A percentile compares a stretch with the other conserved stretches of the same genome.
Evolutionary conservation across 2,113 vertebrate species (phyloP).

Genomic region (Oophaga pumilio): DNA sequence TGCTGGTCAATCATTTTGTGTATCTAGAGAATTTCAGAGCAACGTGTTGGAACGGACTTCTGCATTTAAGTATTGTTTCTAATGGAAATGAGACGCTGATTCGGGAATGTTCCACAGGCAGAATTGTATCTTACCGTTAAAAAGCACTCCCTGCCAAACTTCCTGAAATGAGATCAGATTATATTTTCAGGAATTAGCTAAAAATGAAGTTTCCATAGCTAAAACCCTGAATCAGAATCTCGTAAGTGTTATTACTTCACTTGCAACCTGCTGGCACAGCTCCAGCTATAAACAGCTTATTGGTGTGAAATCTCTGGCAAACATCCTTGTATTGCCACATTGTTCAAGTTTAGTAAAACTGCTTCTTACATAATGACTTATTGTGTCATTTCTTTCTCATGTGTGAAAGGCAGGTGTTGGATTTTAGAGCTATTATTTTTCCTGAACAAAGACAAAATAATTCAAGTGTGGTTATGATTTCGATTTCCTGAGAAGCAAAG

Average conservation of each 20-base stretch:
- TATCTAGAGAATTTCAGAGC: constrained; percentile 21
- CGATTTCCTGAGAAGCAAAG: background rate
- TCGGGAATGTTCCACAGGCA: constrained; percentile 26
- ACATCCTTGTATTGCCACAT: constrained; percentile 23
- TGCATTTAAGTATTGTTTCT: constrained; percentile 14
- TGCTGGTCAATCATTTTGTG: constrained; percentile 28
- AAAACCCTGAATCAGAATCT: background rate
- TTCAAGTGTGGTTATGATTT: background rate
- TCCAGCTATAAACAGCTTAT: constrained; percentile 4
- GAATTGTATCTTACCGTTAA: constrained; percentile 6
- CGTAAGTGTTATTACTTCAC: constrained; percentile 2
- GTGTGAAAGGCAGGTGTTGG: constrained; percentile 25
- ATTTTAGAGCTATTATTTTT: constrained; percentile 22
- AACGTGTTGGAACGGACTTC: constrained; percentile 30
- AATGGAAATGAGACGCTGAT: constrained; percentile 11
- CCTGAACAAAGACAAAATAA: constrained; percentile 1
- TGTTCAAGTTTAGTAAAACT: constrained; percentile 9
- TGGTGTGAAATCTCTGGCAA: constrained; percentile 27
- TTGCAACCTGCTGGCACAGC: constrained; percentile 1
- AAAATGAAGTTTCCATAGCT: constrained; percentile 11
- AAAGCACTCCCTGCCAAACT: background rate
- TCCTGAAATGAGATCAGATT: constrained; percentile 32
- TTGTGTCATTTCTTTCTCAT: constrained; percentile 47
- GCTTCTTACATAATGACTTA: constrained; percentile 35
- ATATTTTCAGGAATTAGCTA: constrained; percentile 11